phyloP scores from a whole-genome alignment of 2,113 vertebrate species.

The Bufo bufo region DNA sequence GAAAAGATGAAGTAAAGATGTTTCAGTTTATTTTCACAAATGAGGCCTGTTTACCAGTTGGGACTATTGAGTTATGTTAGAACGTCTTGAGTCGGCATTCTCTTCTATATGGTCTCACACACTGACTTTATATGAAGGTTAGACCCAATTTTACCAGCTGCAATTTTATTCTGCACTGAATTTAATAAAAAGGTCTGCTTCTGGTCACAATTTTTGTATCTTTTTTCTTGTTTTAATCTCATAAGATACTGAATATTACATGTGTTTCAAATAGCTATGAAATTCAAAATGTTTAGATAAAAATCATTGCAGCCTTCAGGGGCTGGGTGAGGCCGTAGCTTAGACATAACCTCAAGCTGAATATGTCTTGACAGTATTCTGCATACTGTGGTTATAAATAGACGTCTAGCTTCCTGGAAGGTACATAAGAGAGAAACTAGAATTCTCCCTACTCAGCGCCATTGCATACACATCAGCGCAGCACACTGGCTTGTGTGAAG shows the following conservation, averaged over 20 bases:
- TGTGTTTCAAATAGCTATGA: background rate
- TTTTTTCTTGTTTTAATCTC: background rate
- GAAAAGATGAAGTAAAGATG: too few relatives aligned
- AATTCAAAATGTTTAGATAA: background rate
- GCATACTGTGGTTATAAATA: conserved; percentile 17
- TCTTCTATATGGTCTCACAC: background rate
- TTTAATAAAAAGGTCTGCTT: background rate
- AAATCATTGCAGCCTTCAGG: conserved; percentile 1
- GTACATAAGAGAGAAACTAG: conserved; percentile 7
- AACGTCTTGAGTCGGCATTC: background rate
- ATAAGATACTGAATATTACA: background rate
- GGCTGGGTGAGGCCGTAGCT: background rate
- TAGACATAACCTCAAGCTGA: conserved; percentile 21
- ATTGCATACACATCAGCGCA: conserved; percentile 11
- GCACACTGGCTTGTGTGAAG: conserved; percentile 4
- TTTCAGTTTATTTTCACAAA: too few relatives aligned
- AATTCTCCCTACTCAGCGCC: conserved; percentile 31
- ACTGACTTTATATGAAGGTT: background rate
- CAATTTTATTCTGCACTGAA: background rate
- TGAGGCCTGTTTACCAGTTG: too few relatives aligned
- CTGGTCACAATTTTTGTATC: background rate
- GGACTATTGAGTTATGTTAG: too few relatives aligned
- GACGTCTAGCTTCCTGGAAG: conserved; percentile 30
- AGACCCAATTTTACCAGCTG: background rate
- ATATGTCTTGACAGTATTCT: conserved; percentile 26